phyloP scores from a whole-genome alignment of 2,888 invertebrate species.

The Taphrorychus bicolor region DNA sequence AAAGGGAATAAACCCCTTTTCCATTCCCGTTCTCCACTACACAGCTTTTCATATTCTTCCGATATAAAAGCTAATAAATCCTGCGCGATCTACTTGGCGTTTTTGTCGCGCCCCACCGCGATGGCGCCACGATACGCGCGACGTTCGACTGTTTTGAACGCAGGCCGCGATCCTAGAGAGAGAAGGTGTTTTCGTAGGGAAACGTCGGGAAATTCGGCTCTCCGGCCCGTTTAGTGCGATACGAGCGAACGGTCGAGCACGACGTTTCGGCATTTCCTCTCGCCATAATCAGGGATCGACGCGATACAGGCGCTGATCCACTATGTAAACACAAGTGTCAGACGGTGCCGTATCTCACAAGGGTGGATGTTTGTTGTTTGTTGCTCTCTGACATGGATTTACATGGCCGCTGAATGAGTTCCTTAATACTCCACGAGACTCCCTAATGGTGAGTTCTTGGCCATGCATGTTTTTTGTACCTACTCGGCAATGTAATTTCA shows the following conservation, averaged over 20 bases:
- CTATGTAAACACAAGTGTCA: conserved; percentile 13
- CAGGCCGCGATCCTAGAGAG: conserved; percentile 34
- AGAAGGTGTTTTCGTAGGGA: conserved; percentile 31
- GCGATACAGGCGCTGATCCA: background rate
- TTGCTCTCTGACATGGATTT: conserved; percentile 12
- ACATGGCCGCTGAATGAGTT: background rate
- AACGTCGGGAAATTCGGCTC: conserved; percentile 31
- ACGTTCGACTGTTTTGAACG: conserved; percentile 35
- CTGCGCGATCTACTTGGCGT: conserved; percentile 8
- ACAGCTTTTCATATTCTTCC: background rate
- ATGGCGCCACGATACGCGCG: conserved; percentile 33
- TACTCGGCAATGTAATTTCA: background rate
- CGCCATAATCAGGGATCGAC: background rate
- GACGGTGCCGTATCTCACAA: conserved; percentile 18
- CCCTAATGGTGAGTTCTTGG: conserved; percentile 26
- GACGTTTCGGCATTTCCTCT: background rate
- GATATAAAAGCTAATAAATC: conserved; percentile 8
- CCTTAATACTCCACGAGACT: conserved; percentile 3
- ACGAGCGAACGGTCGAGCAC: conserved; percentile 29
- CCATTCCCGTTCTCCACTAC: background rate
- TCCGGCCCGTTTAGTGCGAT: conserved; percentile 23
- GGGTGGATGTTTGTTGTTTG: conserved; percentile 22
- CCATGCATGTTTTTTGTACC: background rate
- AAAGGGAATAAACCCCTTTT: background rate
- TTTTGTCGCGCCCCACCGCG: conserved; percentile 18